These are phyloP conservation scores for Odocoileus virginianus DNA, from an alignment of 2,113 vertebrate species.

Conservation along the genomic window DNA sequence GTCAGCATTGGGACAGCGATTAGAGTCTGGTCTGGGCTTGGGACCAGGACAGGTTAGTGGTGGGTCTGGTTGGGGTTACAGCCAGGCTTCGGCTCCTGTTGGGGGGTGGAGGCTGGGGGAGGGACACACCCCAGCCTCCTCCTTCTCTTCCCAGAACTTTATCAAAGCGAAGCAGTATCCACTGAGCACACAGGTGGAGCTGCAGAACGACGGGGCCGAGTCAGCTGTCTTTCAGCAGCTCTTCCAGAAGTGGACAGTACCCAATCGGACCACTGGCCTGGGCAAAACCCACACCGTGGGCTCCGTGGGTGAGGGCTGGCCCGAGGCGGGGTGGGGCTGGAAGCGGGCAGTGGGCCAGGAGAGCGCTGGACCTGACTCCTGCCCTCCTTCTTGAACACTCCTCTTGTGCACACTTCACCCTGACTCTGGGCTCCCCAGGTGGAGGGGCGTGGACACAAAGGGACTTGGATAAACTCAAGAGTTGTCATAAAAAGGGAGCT, in stretches of 20 bases:
- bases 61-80: not conserved
- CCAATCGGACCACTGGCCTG: constrained; percentile 77
- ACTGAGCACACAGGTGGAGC: constrained; percentile 80
- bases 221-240: constrained; percentile 88
- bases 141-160: constrained; percentile 80
- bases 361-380: not conserved
- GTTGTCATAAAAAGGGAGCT: not conserved
- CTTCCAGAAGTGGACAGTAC: constrained; percentile 89
- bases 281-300: constrained; percentile 82
- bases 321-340: not conserved
- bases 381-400: fast-evolving
- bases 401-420: not conserved
- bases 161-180: constrained; percentile 91
- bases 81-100: not conserved
- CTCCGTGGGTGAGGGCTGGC: constrained; percentile 83
- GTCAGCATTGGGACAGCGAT: not conserved
- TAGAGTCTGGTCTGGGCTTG: not conserved
- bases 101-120: not conserved
- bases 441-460: not conserved
- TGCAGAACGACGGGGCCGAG: constrained; percentile 87
- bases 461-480: not conserved
- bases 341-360: not conserved
- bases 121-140: not conserved
- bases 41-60: not conserved
- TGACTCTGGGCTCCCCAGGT: not conserved